phyloP scores from a whole-genome alignment of 2,113 vertebrate genomes.

The Odocoileus virginianus region DNA sequence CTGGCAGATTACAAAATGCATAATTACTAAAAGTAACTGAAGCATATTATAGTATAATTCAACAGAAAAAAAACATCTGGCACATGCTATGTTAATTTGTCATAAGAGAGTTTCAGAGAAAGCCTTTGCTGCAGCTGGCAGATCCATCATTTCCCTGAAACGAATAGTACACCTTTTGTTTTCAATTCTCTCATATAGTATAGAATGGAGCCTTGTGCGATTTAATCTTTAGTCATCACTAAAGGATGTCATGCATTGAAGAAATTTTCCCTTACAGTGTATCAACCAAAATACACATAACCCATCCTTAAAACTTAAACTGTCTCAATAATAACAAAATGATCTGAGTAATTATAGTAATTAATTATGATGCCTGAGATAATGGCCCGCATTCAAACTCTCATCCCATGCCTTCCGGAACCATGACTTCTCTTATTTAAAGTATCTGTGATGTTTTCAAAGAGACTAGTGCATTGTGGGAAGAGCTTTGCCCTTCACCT shows the following conservation, averaged over 20 bases:
- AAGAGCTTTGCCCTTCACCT: neutral
- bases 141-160: constrained; percentile 70
- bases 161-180: constrained; percentile 77
- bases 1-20: constrained; percentile 80
- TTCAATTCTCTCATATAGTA: constrained; percentile 56
- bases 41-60: constrained; percentile 81
- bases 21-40: constrained; percentile 84
- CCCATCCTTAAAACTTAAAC: neutral
- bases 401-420: neutral
- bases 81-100: constrained; percentile 76
- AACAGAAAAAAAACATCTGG: constrained; percentile 81
- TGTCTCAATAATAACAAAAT: neutral
- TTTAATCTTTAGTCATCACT: constrained; percentile 34
- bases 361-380: neutral
- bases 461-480: neutral
- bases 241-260: neutral
- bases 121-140: constrained; percentile 72
- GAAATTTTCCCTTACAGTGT: neutral
- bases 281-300: neutral
- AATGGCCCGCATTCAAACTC: neutral
- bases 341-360: neutral
- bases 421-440: neutral
- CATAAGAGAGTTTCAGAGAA: constrained; percentile 75
- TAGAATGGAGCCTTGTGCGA: constrained; percentile 23
- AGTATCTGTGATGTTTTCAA: neutral